Evolutionary conservation across 1,140 invertebrate genomes (phyloP).

Genomic region (Drosophila sp.): DNA sequence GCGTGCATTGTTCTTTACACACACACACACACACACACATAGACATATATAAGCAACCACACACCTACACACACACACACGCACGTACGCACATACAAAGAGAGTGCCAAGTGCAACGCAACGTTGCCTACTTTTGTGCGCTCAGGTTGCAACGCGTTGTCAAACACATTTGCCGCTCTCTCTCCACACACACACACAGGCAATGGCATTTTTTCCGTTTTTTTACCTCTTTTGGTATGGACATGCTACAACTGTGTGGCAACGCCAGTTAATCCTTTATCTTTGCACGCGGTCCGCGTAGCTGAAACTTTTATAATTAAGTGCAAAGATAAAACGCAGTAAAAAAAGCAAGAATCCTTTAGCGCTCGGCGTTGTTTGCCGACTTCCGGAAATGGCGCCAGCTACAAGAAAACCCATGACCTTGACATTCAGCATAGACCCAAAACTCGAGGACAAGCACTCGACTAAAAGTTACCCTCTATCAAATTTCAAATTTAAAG

Average conservation of each 20-base stretch:
- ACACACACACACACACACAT: constrained; percentile 25
- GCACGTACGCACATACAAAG: constrained; percentile 14
- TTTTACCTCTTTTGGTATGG: neutral
- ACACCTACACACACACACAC: constrained; percentile 16
- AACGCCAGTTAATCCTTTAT: constrained; percentile 19
- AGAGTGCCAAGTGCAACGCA: constrained; percentile 16
- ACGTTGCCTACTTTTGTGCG: constrained; percentile 49
- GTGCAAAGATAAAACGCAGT: constrained; percentile 51
- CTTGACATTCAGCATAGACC: constrained; percentile 57
- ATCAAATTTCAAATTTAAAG: too few relatives aligned
- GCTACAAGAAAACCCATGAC: constrained; percentile 28
- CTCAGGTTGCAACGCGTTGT: constrained; percentile 27
- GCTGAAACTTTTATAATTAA: constrained; percentile 75
- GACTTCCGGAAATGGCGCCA: constrained; percentile 17
- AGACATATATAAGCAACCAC: constrained; percentile 4
- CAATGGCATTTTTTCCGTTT: constrained; percentile 10
- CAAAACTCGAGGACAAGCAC: neutral
- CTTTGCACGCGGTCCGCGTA: constrained; percentile 15
- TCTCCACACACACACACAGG: too few relatives aligned
- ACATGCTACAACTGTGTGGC: neutral
- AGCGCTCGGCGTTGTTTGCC: constrained; percentile 28
- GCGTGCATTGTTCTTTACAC: constrained; percentile 55
- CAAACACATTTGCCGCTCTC: constrained; percentile 28
- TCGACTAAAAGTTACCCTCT: constrained; percentile 4
- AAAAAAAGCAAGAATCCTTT: constrained; percentile 47